Percentiles rank a stretch among this genome's conserved stretches.
phyloP scores from a whole-genome alignment of 1,140 invertebrate genomes.

The Trichomalopsis sarcophagae region DNA sequence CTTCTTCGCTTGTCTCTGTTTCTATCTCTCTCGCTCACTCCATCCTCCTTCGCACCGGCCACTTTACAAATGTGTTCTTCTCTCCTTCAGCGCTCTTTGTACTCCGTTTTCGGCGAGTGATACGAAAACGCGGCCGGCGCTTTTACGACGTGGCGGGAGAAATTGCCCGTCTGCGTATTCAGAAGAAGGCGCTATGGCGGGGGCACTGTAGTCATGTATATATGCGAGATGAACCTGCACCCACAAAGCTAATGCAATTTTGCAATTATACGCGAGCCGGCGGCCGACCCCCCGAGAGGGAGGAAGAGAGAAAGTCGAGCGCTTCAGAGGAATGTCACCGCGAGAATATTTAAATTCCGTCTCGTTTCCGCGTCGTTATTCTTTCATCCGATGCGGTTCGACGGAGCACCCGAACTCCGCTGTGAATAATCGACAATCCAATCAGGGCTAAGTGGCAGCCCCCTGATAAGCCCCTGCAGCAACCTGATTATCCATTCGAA shows the following conservation, averaged over 20 bases:
- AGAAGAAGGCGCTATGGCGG: not conserved
- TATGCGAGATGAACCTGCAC: not conserved
- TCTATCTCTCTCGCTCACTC: not conserved
- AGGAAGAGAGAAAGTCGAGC: slow-evolving; percentile 28
- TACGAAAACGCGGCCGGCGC: slow-evolving; percentile 35
- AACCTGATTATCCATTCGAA: slow-evolving; percentile 16
- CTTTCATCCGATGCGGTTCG: slow-evolving; percentile 60
- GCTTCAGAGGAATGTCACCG: slow-evolving; percentile 56
- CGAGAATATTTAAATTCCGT: slow-evolving; percentile 67
- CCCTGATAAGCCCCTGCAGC: not conserved
- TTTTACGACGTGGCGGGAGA: slow-evolving; percentile 42
- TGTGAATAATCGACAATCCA: slow-evolving; percentile 54
- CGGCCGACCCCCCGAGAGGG: slow-evolving; percentile 11
- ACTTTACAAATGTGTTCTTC: slow-evolving; percentile 48
- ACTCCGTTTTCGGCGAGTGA: slow-evolving; percentile 38
- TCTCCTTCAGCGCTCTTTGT: slow-evolving; percentile 7
- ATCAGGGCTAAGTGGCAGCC: slow-evolving; percentile 38
- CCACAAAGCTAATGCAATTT: slow-evolving; percentile 70
- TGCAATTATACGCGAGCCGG: slow-evolving; percentile 63
- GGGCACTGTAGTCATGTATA: not conserved
- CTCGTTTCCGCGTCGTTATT: slow-evolving; percentile 66
- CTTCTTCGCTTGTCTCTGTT: not conserved
- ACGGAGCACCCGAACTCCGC: slow-evolving; percentile 28
- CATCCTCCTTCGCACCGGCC: not conserved
- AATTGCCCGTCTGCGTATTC: slow-evolving; percentile 21